Percentiles rank a stretch among this genome's conserved stretches.
Conservation (phyloP, 1,140 invertebrate species). For the Drosophila tropicalis region DNA sequence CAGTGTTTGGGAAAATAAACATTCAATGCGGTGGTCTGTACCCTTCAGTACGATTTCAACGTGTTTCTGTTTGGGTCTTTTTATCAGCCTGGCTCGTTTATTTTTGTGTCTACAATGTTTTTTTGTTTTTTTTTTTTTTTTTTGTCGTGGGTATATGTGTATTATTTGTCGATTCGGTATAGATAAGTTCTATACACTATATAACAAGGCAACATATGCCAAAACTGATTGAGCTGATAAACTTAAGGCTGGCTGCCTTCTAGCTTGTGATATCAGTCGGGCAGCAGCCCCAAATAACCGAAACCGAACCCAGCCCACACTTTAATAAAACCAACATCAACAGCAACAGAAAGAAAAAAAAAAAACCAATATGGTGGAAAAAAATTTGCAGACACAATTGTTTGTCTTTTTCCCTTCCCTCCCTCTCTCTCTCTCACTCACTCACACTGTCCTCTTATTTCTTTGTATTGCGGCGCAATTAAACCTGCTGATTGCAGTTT, state of each 20-base stretch:
- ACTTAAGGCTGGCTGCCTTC: slow-evolving; percentile 17
- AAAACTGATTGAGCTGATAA: slow-evolving; percentile 56
- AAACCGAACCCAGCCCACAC: slow-evolving; percentile 20
- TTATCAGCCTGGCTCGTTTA: slow-evolving; percentile 1
- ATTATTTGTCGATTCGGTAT: slow-evolving; percentile 36
- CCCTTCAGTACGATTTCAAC: slow-evolving; percentile 3
- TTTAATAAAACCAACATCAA: neutral
- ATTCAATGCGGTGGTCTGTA: neutral
- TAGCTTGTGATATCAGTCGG: slow-evolving; percentile 21
- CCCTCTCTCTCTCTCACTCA: neutral
- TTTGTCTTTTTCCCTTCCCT: neutral
- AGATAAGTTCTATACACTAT: slow-evolving; percentile 43
- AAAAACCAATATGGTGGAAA: neutral
- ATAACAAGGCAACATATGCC: slow-evolving; percentile 45
- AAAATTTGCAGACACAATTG: neutral
- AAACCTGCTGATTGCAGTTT: slow-evolving; percentile 10
- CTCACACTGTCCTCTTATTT: neutral
- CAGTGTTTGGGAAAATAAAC: slow-evolving; percentile 1
- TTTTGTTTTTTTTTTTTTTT: slow-evolving; percentile 27
- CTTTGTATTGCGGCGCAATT: slow-evolving; percentile 9
- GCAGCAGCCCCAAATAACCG: slow-evolving; percentile 2
- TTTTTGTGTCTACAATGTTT: neutral
- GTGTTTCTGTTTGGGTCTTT: slow-evolving; percentile 15
- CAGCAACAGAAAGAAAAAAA: neutral
- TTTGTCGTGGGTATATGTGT: neutral